Evolutionary conservation across 2,113 vertebrate genomes (phyloP).

Genomic region (Varanus salvator): DNA sequence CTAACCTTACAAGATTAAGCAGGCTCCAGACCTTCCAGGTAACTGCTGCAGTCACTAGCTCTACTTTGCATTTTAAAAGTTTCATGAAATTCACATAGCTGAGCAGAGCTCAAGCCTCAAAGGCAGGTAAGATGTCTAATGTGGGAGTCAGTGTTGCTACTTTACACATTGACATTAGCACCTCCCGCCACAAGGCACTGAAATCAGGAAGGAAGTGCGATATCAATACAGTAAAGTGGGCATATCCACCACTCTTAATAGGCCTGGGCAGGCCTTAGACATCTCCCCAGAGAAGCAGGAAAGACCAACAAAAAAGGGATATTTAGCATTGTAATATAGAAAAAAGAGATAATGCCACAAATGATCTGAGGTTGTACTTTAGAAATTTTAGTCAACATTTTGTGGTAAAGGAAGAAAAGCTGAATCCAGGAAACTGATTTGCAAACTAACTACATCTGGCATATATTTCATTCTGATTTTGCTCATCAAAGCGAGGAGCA

Average conservation of each 20-base stretch:
- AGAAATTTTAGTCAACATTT: neutral
- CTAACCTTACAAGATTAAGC: neutral
- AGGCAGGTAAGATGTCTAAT: neutral
- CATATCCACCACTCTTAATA: neutral
- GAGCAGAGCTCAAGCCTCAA: neutral
- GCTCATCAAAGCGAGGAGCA: too few relatives aligned
- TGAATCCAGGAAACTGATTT: neutral
- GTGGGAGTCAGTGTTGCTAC: too few relatives aligned
- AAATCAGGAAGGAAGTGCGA: neutral
- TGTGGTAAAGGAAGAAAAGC: neutral
- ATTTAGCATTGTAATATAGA: neutral
- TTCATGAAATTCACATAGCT: too few relatives aligned
- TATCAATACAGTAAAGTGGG: neutral
- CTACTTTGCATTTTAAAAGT: too few relatives aligned
- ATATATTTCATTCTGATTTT: neutral
- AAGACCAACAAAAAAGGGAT: too few relatives aligned
- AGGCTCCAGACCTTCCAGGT: neutral
- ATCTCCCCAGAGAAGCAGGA: neutral
- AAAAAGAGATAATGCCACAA: neutral
- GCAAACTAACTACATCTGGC: neutral
- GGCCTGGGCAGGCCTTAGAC: neutral
- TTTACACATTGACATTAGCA: neutral
- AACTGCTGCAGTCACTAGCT: too few relatives aligned
- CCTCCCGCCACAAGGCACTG: neutral
- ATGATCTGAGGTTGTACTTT: neutral